These are phyloP conservation scores for Drosophila mercatorum DNA, from an alignment of 2,888 invertebrate species.

Conservation along the genomic window DNA sequence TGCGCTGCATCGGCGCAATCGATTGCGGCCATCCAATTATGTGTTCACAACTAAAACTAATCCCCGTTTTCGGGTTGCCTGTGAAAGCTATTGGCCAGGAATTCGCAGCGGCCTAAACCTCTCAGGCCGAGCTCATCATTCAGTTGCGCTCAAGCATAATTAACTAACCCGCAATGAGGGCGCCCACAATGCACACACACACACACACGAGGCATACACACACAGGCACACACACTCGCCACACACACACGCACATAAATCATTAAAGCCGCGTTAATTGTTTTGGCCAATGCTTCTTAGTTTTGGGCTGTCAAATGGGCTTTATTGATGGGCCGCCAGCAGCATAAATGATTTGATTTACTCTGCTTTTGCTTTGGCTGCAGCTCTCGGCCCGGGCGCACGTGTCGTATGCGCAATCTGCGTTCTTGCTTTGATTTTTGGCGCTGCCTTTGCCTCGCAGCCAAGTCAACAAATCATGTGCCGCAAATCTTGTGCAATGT, in stretches of 20 bases:
- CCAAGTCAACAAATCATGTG: constrained; percentile 53
- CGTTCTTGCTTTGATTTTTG: constrained; percentile 47
- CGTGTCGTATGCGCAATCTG: constrained; percentile 59
- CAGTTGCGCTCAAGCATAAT: constrained; percentile 57
- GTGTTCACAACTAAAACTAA: constrained; percentile 36
- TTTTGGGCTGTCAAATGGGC: constrained; percentile 65
- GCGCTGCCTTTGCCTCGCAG: background rate
- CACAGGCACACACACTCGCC: constrained; percentile 1
- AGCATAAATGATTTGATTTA: constrained; percentile 78
- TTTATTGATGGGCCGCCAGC: constrained; percentile 70
- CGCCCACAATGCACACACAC: background rate
- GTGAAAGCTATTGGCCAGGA: constrained; percentile 6
- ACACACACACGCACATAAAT: constrained; percentile 57
- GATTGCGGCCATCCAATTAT: constrained; percentile 30
- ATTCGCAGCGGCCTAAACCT: constrained; percentile 45
- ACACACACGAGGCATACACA: background rate
- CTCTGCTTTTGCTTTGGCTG: constrained; percentile 27
- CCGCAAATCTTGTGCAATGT: constrained; percentile 55
- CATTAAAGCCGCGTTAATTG: constrained; percentile 77
- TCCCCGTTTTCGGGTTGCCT: constrained; percentile 3
- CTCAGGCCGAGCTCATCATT: constrained; percentile 62
- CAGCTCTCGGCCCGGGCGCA: constrained; percentile 19
- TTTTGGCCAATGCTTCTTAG: constrained; percentile 65
- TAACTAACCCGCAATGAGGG: constrained; percentile 41
- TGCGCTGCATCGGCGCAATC: constrained; percentile 10